Evolutionary conservation across 2,113 vertebrate species (phyloP).

Genomic region (Seriola rivoliana): DNA sequence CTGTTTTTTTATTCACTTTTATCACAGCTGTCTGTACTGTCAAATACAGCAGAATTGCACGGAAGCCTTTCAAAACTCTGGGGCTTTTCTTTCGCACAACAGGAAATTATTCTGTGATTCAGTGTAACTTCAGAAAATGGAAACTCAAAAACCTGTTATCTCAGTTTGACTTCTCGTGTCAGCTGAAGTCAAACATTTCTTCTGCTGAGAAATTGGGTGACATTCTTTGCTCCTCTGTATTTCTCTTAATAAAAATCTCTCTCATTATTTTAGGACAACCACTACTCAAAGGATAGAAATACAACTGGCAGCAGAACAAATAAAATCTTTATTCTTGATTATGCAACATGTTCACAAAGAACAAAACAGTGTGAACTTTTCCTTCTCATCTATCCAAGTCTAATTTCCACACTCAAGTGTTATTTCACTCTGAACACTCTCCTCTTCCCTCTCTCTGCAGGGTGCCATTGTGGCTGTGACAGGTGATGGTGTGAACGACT

Average conservation of each 20-base stretch:
- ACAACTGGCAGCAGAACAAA: not conserved
- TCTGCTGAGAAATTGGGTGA: no score
- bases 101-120: conserved; percentile 17
- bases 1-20: not conserved
- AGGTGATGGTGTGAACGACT: conserved; percentile 93
- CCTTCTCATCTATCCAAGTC: not conserved
- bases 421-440: not conserved
- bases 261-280: not conserved
- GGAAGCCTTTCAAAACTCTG: not conserved
- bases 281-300: not conserved
- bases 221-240: not conserved
- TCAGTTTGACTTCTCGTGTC: not conserved
- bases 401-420: not conserved
- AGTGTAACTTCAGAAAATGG: not conserved
- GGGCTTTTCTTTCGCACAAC: conserved; percentile 11
- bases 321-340: not conserved
- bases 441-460: conserved; percentile 69
- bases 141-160: conserved; percentile 15
- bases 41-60: not conserved
- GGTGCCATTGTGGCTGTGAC: conserved; percentile 95
- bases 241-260: not conserved
- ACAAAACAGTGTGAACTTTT: no score
- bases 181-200: not conserved
- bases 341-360: no score
- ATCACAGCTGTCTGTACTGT: not conserved